Evolutionary conservation across 2,113 vertebrate genomes (phyloP).

Genomic region (Maccullochella peelii): DNA sequence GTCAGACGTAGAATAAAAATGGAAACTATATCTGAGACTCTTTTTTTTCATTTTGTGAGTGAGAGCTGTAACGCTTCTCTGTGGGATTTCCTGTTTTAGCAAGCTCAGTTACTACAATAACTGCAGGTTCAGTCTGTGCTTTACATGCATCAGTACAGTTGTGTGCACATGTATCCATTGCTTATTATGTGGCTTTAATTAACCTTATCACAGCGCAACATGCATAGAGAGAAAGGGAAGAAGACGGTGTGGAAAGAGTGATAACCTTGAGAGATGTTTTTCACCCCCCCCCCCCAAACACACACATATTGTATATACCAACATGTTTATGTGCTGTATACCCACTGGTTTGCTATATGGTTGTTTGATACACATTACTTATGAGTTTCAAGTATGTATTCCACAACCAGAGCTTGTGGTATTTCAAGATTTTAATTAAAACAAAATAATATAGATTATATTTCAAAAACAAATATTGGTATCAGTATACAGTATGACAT

Average conservation of each 20-base stretch:
- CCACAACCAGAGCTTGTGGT: not conserved
- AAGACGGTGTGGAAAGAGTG: conserved; percentile 20
- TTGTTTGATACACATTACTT: conserved; percentile 5
- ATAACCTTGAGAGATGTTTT: conserved; percentile 69
- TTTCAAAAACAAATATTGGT: conserved; percentile 52
- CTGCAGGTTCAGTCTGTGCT: not conserved
- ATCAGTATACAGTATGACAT: not conserved
- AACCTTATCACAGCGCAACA: conserved; percentile 67
- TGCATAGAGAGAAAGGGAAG: conserved; percentile 33
- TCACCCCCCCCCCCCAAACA: too few species aligned
- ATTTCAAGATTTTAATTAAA: conserved; percentile 44
- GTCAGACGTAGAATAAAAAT: conserved; percentile 9
- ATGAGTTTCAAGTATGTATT: conserved; percentile 3
- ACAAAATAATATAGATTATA: conserved; percentile 46
- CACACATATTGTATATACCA: not conserved
- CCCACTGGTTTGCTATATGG: not conserved
- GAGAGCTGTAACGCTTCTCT: not conserved
- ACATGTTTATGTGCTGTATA: not conserved
- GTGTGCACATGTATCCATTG: conserved; percentile 34
- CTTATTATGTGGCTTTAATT: conserved; percentile 61
- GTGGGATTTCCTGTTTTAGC: conserved; percentile 7
- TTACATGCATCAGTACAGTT: conserved; percentile 4
- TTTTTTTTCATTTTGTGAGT: not conserved
- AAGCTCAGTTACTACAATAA: not conserved
- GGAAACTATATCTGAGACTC: not conserved